Base-by-base conservation (phyloP, 1,140 invertebrate genomes). In the Streblospio benedicti region DNA sequence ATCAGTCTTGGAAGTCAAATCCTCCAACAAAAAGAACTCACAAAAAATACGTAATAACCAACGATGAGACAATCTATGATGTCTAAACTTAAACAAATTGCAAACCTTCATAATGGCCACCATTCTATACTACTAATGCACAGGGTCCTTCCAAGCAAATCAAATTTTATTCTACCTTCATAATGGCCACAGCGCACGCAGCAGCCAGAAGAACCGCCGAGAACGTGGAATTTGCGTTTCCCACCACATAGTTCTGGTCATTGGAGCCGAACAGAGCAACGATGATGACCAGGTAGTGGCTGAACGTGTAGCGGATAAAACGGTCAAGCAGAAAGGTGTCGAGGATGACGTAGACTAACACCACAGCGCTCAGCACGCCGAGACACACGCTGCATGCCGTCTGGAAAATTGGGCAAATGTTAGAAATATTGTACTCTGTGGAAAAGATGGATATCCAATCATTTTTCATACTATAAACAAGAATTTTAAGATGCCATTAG, bases 251-350 rank as follows among this genome's bases (percentile, higher is more conserved):
- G 49, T 70, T 71, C 38, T 69, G 68, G 45, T 56, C n/a, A 12
- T 72, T 59, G 60, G 60, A 67, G 45, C 72, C 73, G 33, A 53
- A 49, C 2, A 73, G 59, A 14, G 67, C 71, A 6, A 73, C 52
- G 52, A 72, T 61, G 0, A 74, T 27, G 6, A 73, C 72, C 14
- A 68, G 28, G 53, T 73, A 73, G 0, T 71, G 72, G 1, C 67
- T 70, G 23, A 72, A 58, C 2, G 67, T 70, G 60, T 73, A 76
- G 6, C 72, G 59, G 1, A 66, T 62, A 51, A 67, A 74, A 6
- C 62, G 50, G 54, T 75, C 70, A 12, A 69, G 32, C 6, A 71
- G 41, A 41, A 68, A 63, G 16, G 70, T 55, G 50, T 75, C 73
- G 3, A 67, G 59, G 18, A 57, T 28, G 20, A 67, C 63, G 53